Evolutionary conservation across 2,888 invertebrate genomes (phyloP).

Genomic region (Pinctada fucata): DNA sequence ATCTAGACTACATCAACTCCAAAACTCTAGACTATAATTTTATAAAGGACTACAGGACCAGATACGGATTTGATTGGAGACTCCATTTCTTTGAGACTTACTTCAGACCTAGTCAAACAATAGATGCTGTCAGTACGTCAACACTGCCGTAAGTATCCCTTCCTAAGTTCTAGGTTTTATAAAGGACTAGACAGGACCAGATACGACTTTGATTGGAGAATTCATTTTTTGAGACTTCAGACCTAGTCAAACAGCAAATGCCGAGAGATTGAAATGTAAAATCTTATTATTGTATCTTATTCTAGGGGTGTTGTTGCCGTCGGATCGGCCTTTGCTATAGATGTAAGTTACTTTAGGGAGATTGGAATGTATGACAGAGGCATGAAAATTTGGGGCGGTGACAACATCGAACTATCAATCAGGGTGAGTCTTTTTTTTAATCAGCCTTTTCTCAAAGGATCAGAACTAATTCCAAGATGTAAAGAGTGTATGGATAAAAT

Average conservation of each 20-base stretch:
- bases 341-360: constrained; percentile 62
- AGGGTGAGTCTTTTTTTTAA: constrained; percentile 51
- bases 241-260: too few species aligned
- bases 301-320: constrained; percentile 68
- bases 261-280: not conserved
- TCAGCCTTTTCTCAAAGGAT: not conserved
- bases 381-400: constrained; percentile 71
- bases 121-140: not conserved
- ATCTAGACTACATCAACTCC: constrained; percentile 62
- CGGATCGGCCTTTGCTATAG: constrained; percentile 65
- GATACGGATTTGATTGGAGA: constrained; percentile 66
- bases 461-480: not conserved
- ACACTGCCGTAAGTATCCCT: constrained; percentile 1
- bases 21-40: constrained; percentile 51
- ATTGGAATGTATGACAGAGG: constrained; percentile 67
- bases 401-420: constrained; percentile 71
- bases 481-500: not conserved
- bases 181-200: constrained; percentile 56
- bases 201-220: constrained; percentile 65
- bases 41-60: constrained; percentile 53
- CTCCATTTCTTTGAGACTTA: constrained; percentile 65
- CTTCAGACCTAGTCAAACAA: constrained; percentile 54
- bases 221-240: constrained; percentile 53
- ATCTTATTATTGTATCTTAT: not conserved
- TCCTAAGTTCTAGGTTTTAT: not conserved